Percentiles rank a stretch among this genome's conserved stretches.
Evolutionary conservation across 2,888 invertebrate species (phyloP).

Genomic region (Teleogryllus oceanicus): DNA sequence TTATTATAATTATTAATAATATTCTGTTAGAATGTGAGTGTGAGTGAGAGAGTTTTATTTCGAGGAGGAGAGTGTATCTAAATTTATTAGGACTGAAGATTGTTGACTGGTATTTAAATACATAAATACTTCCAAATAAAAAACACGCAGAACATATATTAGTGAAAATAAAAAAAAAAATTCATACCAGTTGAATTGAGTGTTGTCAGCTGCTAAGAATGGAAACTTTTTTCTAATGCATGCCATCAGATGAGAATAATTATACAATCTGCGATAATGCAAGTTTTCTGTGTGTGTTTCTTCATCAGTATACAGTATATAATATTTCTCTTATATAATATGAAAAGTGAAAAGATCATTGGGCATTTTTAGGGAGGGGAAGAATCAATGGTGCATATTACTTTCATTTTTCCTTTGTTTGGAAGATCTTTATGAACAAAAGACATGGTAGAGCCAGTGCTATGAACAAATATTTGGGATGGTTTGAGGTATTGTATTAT

Average conservation of each 20-base stretch:
- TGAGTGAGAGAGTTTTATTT: not conserved
- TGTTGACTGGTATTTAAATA: constrained; percentile 18
- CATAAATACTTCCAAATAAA: not conserved
- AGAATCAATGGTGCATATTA: constrained; percentile 11
- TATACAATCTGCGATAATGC: constrained; percentile 18
- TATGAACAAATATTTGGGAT: constrained; percentile 22
- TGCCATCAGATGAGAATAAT: not conserved
- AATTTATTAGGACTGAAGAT: constrained; percentile 2
- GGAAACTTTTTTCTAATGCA: constrained; percentile 18
- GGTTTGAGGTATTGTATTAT: constrained; percentile 28
- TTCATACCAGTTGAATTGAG: not conserved
- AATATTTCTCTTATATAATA: constrained; percentile 1
- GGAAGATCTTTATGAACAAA: constrained; percentile 11
- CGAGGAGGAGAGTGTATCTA: not conserved
- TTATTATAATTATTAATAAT: not conserved
- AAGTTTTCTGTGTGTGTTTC: constrained; percentile 18
- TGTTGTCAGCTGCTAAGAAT: not conserved
- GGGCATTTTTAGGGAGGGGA: constrained; percentile 18
- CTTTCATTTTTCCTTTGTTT: not conserved
- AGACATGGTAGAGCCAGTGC: constrained; percentile 8
- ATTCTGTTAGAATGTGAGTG: not conserved
- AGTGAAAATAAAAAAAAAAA: constrained; percentile 1
- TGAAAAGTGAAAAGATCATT: not conserved
- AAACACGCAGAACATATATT: not conserved
- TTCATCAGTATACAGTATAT: constrained; percentile 18